Evolutionary conservation across 2,888 invertebrate genomes (phyloP).

Genomic region (Drosophila fungiperda): DNA sequence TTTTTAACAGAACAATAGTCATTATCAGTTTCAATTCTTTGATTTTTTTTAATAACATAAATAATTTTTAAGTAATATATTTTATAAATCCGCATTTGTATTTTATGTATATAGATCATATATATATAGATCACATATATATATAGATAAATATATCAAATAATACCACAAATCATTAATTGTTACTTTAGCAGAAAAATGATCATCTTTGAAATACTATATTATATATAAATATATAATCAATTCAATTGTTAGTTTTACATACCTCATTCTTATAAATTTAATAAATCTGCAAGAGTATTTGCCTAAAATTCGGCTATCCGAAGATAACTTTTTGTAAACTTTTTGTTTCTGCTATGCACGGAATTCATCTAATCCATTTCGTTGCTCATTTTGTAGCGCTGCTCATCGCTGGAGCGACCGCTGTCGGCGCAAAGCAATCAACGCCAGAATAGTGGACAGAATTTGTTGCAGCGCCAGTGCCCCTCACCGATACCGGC

Average conservation of each 20-base stretch:
- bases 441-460: constrained; percentile 79
- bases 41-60: background rate
- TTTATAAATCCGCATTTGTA: too few relatives aligned
- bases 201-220: too few relatives aligned
- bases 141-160: too few relatives aligned
- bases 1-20: background rate
- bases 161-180: too few relatives aligned
- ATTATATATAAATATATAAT: too few relatives aligned
- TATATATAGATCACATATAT: too few relatives aligned
- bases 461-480: constrained; percentile 85
- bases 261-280: background rate
- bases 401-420: constrained; percentile 94
- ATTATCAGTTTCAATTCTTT: background rate
- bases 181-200: too few relatives aligned
- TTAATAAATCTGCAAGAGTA: background rate
- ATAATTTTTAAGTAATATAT: background rate
- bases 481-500: constrained; percentile 91
- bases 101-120: too few relatives aligned
- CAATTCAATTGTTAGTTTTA: too few relatives aligned
- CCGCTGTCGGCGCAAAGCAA: constrained; percentile 88
- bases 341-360: background rate
- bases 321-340: background rate
- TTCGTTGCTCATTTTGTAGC: constrained; percentile 83
- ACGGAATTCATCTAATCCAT: constrained; percentile 1
- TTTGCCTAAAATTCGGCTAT: background rate